phyloP scores from a whole-genome alignment of 2,113 vertebrate species.

The Cyprinodon tularosa region DNA sequence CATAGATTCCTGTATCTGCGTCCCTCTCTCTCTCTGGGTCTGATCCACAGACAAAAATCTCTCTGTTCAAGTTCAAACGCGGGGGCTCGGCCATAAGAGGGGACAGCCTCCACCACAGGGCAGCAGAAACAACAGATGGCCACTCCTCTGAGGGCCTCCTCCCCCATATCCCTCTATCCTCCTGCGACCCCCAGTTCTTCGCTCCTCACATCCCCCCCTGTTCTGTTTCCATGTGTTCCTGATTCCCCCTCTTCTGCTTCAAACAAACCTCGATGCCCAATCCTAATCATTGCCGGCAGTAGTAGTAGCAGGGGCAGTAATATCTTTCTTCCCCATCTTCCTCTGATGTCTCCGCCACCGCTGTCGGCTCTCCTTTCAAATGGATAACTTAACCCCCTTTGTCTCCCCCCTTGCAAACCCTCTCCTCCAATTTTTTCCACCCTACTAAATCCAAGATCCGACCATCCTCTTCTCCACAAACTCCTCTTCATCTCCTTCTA shows the following conservation, averaged over 20 bases:
- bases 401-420: conserved; percentile 6
- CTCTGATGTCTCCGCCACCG: not conserved
- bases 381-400: conserved; percentile 6
- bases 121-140: conserved; percentile 74
- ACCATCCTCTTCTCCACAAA: conserved; percentile 14
- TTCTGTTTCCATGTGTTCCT: conserved; percentile 34
- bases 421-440: not conserved
- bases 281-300: conserved; percentile 28
- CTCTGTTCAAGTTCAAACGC: conserved; percentile 70
- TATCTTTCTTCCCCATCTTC: conserved; percentile 11
- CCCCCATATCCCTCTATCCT: conserved; percentile 60
- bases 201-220: conserved; percentile 59
- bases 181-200: conserved; percentile 44
- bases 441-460: not conserved
- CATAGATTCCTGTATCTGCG: conserved; percentile 10
- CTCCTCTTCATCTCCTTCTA: conserved; percentile 28
- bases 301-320: conserved; percentile 10
- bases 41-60: conserved; percentile 38
- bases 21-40: not conserved
- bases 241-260: conserved; percentile 33
- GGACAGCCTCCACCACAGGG: conserved; percentile 58
- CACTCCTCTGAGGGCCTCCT: conserved; percentile 63
- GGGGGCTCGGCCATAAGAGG: conserved; percentile 41
- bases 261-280: conserved; percentile 31
- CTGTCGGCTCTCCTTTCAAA: not conserved